Conservation (phyloP, 2,888 invertebrate genomes). For the Ormyrus thymus region DNA sequence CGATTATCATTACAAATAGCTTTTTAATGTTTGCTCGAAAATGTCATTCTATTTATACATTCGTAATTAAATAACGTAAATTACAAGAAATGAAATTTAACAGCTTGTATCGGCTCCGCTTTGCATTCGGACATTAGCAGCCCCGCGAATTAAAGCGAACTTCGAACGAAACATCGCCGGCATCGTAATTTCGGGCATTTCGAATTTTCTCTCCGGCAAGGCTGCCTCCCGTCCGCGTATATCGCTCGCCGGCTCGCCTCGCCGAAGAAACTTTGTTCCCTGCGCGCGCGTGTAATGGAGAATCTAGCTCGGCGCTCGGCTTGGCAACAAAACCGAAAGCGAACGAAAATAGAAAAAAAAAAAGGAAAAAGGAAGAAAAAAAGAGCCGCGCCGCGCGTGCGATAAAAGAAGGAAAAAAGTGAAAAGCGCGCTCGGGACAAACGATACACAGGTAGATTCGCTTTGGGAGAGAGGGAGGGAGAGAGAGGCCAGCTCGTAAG, state of each 20-base stretch:
- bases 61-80: neutral
- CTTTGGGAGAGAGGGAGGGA: too few relatives aligned
- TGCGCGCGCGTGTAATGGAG: too few relatives aligned
- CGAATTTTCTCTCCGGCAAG: too few relatives aligned
- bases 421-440: neutral
- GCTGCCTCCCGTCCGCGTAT: too few relatives aligned
- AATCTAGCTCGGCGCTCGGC: neutral
- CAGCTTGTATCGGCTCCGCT: too few relatives aligned
- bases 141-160: too few relatives aligned
- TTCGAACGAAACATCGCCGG: too few relatives aligned
- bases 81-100: too few relatives aligned
- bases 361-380: neutral
- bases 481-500: neutral
- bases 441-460: neutral
- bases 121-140: too few relatives aligned
- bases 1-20: slow-evolving; percentile 16
- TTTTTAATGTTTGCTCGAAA: neutral
- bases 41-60: slow-evolving; percentile 4
- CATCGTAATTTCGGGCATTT: too few relatives aligned
- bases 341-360: neutral
- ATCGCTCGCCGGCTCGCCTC: too few relatives aligned
- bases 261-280: too few relatives aligned
- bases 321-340: neutral
- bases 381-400: neutral
- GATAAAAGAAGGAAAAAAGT: neutral